These are phyloP conservation scores for Platyura marginata DNA, from an alignment of 1,140 invertebrate genomes.

Conservation along the genomic window DNA sequence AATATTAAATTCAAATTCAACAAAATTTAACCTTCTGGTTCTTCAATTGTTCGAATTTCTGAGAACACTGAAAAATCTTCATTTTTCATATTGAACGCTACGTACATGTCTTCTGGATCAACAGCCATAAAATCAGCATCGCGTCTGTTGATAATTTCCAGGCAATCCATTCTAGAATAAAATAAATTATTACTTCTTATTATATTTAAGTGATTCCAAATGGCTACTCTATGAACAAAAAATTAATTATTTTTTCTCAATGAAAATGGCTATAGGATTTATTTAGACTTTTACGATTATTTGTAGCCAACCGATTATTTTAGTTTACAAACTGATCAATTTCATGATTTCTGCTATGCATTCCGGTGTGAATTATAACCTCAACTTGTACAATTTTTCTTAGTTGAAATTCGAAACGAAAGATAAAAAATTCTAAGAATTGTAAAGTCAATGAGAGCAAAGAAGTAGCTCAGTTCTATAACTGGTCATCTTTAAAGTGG, in stretches of 20 bases:
- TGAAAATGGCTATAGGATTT: no score
- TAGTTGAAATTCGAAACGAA: no score
- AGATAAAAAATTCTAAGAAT: no score
- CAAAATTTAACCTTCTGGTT: constrained; percentile 38
- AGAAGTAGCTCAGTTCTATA: no score
- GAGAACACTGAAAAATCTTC: constrained; percentile 44
- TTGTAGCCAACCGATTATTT: neutral
- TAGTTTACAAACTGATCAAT: no score
- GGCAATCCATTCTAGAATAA: constrained; percentile 42
- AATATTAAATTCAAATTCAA: neutral
- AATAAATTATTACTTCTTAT: constrained; percentile 1
- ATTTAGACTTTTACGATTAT: neutral
- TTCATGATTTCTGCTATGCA: no score
- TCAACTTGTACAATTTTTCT: no score
- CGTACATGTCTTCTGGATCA: constrained; percentile 52
- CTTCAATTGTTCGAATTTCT: constrained; percentile 44
- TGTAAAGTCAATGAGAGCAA: no score
- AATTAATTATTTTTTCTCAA: neutral
- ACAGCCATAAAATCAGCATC: constrained; percentile 62
- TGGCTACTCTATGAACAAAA: neutral
- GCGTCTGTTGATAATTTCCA: constrained; percentile 47
- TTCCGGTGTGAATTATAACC: no score
- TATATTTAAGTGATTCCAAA: neutral
- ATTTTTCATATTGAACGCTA: constrained; percentile 46
- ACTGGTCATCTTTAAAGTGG: no score